Evolutionary conservation across 2,888 invertebrate species (phyloP).

Genomic region (Apodemia zela): DNA sequence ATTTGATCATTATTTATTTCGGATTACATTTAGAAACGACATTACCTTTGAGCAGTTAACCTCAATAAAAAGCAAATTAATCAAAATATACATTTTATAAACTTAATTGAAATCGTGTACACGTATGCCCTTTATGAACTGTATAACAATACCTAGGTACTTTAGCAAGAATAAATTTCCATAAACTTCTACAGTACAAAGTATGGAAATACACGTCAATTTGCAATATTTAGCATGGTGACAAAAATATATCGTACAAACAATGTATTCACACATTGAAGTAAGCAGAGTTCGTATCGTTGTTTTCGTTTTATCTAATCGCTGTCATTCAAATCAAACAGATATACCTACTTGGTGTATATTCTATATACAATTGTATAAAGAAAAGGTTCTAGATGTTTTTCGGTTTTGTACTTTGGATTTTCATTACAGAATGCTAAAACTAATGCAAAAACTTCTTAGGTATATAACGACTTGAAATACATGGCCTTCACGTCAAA

Average conservation of each 20-base stretch:
- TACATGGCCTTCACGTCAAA: no score
- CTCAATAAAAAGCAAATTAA: no score
- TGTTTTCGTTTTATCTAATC: conserved; percentile 36
- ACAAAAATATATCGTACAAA: conserved; percentile 20
- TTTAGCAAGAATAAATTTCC: not conserved
- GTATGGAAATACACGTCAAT: conserved; percentile 12
- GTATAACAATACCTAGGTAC: not conserved
- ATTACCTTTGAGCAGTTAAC: not conserved
- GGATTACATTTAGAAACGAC: not conserved
- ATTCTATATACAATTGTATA: not conserved
- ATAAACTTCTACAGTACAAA: conserved; percentile 15
- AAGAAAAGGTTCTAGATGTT: conserved; percentile 8
- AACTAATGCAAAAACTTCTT: no score
- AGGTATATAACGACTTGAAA: no score
- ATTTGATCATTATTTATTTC: not conserved
- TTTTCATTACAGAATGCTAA: no score
- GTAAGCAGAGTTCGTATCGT: conserved; percentile 26
- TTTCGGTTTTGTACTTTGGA: not conserved
- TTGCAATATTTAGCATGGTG: conserved; percentile 13
- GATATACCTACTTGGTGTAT: conserved; percentile 15
- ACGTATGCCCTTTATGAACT: no score
- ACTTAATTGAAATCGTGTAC: no score
- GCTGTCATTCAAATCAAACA: conserved; percentile 31
- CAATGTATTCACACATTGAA: conserved; percentile 25
- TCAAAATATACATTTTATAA: no score